Evolutionary conservation across 2,797 vertebrate genomes (phyloP).

Genomic region (Threskiornis aethiopicus): DNA sequence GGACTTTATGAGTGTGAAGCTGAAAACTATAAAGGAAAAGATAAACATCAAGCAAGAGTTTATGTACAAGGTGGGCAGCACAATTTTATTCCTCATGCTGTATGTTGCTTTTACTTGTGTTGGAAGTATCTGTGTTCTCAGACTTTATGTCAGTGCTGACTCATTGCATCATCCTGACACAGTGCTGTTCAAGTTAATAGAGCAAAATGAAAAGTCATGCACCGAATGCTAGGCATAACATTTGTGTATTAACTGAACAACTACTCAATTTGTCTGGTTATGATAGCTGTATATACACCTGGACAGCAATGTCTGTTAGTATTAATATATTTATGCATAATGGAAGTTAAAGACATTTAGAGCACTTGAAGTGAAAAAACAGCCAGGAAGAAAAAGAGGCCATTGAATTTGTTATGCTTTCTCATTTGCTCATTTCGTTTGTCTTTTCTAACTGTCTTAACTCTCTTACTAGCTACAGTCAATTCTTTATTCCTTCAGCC

Average conservation of each 20-base stretch:
- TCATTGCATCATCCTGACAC: background rate
- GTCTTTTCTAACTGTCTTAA: background rate
- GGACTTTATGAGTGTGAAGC: constrained; percentile 92
- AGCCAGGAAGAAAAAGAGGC: background rate
- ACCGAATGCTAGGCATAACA: background rate
- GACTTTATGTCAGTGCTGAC: background rate
- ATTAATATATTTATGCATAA: background rate
- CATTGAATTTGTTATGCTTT: background rate
- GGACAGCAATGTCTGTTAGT: background rate
- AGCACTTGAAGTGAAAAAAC: background rate
- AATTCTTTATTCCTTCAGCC: background rate
- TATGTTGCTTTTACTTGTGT: background rate
- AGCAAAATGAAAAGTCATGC: background rate
- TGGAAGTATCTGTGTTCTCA: background rate
- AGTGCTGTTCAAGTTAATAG: background rate
- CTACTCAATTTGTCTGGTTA: background rate
- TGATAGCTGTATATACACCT: background rate
- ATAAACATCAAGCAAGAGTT: constrained; percentile 84
- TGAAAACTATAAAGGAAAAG: constrained; percentile 89
- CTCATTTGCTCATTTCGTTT: background rate
- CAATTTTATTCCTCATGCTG: background rate
- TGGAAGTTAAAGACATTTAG: background rate
- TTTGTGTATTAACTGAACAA: background rate
- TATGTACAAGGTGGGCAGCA: constrained; percentile 87
- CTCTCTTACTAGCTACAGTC: background rate